phyloP scores from a whole-genome alignment of 2,113 vertebrate genomes.

The Nycticorax nycticorax region DNA sequence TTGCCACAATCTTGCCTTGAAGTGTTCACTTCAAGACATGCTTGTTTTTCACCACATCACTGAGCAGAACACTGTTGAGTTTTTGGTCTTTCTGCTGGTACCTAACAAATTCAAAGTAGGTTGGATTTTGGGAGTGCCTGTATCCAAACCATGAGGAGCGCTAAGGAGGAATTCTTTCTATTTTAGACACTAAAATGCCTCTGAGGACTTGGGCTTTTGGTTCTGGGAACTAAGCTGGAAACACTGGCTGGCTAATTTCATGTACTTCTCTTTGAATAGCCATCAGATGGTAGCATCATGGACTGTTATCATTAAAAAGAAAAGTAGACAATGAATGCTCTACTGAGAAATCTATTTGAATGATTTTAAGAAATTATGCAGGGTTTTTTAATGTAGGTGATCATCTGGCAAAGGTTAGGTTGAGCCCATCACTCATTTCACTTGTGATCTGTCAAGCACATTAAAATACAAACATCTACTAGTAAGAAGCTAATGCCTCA shows the following conservation, averaged over 20 bases:
- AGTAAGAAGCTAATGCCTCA: constrained; percentile 5
- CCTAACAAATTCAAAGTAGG: not conserved
- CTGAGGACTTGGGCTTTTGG: not conserved
- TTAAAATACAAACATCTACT: constrained; percentile 32
- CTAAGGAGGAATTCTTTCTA: not conserved
- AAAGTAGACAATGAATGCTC: not conserved
- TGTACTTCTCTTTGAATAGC: not conserved
- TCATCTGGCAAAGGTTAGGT: constrained; percentile 60
- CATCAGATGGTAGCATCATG: not conserved
- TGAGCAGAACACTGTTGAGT: not conserved
- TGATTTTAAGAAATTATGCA: constrained; percentile 52
- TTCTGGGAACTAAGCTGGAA: not conserved
- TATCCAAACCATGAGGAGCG: not conserved
- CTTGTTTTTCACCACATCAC: not conserved
- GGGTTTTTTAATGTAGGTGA: constrained; percentile 34
- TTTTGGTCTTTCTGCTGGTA: not conserved
- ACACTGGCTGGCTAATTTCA: not conserved
- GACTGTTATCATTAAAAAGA: not conserved
- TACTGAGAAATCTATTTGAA: constrained; percentile 3
- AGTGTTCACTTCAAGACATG: not conserved
- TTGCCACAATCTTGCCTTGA: not conserved
- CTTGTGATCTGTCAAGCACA: constrained; percentile 32
- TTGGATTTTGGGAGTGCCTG: not conserved
- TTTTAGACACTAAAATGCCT: not conserved
- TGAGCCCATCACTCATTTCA: constrained; percentile 57